Base-by-base conservation (phyloP, 2,888 invertebrate genomes). In the Cheilosia grossa region DNA sequence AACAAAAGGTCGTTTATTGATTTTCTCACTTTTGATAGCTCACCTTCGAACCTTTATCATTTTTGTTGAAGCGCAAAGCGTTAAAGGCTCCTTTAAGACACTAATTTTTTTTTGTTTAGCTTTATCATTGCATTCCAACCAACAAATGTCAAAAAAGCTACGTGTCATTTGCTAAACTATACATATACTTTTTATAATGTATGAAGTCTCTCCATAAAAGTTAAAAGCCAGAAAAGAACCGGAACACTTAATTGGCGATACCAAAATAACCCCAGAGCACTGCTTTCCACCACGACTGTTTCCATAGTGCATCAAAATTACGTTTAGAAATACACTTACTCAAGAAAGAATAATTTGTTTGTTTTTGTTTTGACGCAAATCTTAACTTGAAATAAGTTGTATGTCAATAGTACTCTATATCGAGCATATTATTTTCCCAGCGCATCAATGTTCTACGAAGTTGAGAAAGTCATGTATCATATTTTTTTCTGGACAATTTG, bases 341-440 rank as follows among this genome's bases (percentile, higher is more conserved):
- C 5, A 27, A 53, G 21, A 21, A 10, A 10, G 6, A 9, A 37
- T 40, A 13, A 21, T 6, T 54, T 19, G 40, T 37, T 33, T 40
- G 51, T 53, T 61, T 63, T 30, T n/a, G 51, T 53, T 61, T 63
- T 30, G 10, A 49, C n/a, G 44, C 6, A 61, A 42, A 61, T 42
- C 61, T 42, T 24, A 44, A 54, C 33, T 64, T 17, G 44, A 66
- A 58, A 59, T 17, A 27, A 49, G 49, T 56, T 56, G 37, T 33
- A 44, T 64, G 74, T 66, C 64, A 74, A 56, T 24, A 24, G 3
- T 24, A 37, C 19, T 49, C 17, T 19, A 24, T 56, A 15, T 15
- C 40, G 7, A 58, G 24, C 49, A 64, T 33, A 73, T 53, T 63
- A 17, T 73, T 63, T 33, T 73, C 47, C 42, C 15, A 19, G 51